phyloP scores from a whole-genome alignment of 2,888 invertebrate species.

The Tortricodes alternella region DNA sequence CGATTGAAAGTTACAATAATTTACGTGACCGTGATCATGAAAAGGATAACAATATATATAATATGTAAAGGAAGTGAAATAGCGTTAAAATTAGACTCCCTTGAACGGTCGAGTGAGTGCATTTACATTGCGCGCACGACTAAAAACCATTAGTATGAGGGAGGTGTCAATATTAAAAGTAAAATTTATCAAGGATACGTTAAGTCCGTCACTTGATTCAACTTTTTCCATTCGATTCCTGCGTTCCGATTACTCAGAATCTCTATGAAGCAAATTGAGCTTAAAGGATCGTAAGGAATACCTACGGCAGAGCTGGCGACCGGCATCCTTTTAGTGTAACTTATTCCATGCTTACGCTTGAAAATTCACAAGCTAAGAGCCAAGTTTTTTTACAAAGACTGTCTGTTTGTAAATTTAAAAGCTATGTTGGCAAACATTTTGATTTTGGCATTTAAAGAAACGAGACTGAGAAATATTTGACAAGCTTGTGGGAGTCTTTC shows the following conservation, averaged over 20 bases:
- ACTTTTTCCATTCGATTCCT: slow-evolving; percentile 47
- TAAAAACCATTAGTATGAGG: no score
- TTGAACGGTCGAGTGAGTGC: no score
- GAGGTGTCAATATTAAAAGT: no score
- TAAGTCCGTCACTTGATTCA: slow-evolving; percentile 19
- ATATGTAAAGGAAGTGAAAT: no score
- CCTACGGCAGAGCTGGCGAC: slow-evolving; percentile 46
- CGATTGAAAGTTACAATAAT: no score
- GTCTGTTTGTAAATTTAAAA: background rate
- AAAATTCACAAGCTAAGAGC: background rate
- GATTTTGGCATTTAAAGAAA: background rate
- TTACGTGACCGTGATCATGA: no score
- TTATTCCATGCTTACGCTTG: slow-evolving; percentile 13
- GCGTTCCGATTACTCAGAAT: slow-evolving; percentile 50
- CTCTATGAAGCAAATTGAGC: slow-evolving; percentile 66
- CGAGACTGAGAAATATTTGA: background rate
- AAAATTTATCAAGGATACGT: background rate
- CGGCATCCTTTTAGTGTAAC: slow-evolving; percentile 28
- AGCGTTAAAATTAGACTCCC: no score
- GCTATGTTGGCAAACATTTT: background rate
- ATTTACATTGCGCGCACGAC: no score
- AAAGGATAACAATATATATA: no score
- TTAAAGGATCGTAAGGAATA: slow-evolving; percentile 63
- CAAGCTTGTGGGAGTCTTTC: no score
- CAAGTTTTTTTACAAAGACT: background rate